A percentile compares a stretch with the other conserved stretches of the same genome.
Evolutionary conservation across 2,797 vertebrate genomes (phyloP).

Genomic region (Ceryle rudis): DNA sequence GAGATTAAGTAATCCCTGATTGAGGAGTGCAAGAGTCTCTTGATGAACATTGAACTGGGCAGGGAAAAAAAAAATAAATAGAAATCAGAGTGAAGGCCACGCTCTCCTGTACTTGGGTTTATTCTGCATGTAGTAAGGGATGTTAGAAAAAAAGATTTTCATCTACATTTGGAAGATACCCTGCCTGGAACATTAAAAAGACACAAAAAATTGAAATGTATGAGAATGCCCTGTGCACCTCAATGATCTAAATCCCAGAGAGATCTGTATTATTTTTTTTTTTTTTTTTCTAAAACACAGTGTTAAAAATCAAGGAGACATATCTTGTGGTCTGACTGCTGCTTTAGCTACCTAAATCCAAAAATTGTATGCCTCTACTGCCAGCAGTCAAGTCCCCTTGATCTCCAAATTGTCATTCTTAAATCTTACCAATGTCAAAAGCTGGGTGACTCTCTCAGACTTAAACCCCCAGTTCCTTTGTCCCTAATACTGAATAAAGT

Average conservation of each 20-base stretch:
- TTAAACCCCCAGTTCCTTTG: not conserved
- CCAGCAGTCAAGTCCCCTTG: conserved; percentile 6
- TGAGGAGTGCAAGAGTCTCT: not conserved
- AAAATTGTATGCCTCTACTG: conserved; percentile 18
- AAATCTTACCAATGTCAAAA: not conserved
- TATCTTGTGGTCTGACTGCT: not conserved
- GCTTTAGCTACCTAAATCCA: conserved; percentile 33
- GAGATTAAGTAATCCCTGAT: not conserved
- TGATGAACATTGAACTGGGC: not conserved
- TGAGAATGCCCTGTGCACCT: not conserved
- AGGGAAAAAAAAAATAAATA: not conserved
- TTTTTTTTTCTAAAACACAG: not conserved
- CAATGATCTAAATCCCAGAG: not conserved
- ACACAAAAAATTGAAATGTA: not conserved
- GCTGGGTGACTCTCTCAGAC: not conserved
- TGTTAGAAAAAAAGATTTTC: not conserved
- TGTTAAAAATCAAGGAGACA: not conserved
- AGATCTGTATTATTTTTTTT: not conserved
- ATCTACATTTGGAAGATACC: not conserved
- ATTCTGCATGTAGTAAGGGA: not conserved
- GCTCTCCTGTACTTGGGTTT: not conserved
- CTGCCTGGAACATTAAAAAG: not conserved
- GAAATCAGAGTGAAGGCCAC: not conserved
- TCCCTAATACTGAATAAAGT: not conserved
- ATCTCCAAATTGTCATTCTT: conserved; percentile 26